These are phyloP conservation scores for Junonia oenone DNA, from an alignment of 2,888 invertebrate genomes.

Conservation along the genomic window DNA sequence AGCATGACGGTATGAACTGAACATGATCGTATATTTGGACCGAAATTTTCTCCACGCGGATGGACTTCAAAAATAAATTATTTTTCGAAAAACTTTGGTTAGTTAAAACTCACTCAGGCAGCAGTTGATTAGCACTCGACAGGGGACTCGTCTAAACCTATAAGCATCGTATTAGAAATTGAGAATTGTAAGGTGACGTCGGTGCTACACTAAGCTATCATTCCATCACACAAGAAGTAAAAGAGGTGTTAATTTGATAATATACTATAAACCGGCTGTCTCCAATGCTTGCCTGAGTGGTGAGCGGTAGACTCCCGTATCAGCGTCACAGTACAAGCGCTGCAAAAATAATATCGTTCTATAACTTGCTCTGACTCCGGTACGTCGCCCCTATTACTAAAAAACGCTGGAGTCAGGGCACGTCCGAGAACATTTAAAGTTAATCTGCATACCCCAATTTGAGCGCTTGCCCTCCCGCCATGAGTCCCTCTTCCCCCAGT, in stretches of 20 bases:
- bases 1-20: conserved; percentile 62
- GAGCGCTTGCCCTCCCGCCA: conserved; percentile 97
- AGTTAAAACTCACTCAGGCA: conserved; percentile 79
- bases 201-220: conserved; percentile 70
- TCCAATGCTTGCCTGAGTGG: conserved; percentile 88
- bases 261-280: conserved; percentile 78
- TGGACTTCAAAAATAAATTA: conserved; percentile 80
- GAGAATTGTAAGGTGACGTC: conserved; percentile 40
- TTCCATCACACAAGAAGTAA: conserved; percentile 73
- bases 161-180: conserved; percentile 52
- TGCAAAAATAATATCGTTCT: conserved; percentile 83
- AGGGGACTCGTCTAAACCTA: conserved; percentile 45
- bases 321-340: conserved; percentile 86
- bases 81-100: conserved; percentile 53
- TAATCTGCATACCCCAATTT: conserved; percentile 94
- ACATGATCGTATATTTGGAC: conserved; percentile 35
- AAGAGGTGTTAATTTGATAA: conserved; percentile 68
- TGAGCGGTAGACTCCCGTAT: conserved; percentile 86
- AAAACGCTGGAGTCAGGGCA: conserved; percentile 55
- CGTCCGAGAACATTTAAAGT: conserved; percentile 54
- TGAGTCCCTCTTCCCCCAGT: conserved; percentile 96
- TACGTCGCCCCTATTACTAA: conserved; percentile 19
- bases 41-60: conserved; percentile 30
- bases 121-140: conserved; percentile 74
- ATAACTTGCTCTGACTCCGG: conserved; percentile 70